Evolutionary conservation across 2,888 invertebrate genomes (phyloP), one percentile per base, ranked within the genome.

Genomic region (Nemotelus nigrinus): DNA sequence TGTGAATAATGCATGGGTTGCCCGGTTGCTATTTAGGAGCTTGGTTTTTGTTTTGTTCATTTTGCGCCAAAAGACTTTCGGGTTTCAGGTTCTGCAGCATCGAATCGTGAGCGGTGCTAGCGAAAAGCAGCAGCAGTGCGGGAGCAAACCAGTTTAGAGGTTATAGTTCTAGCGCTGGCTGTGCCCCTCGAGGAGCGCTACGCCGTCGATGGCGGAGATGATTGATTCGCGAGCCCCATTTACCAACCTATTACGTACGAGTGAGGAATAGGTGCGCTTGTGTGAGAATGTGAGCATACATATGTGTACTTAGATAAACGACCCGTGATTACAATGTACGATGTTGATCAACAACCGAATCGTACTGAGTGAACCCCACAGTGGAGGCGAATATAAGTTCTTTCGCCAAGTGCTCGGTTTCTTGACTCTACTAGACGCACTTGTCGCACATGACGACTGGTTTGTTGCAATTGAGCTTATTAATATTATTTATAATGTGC

Each of bases 81-180:
- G 55, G 55, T 55, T n/a, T n/a, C n/a, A 8, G 8, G n/a, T n/a
- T 55, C 55, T 10, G 55, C 8, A 55, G 55, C 8, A 55, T 55
- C 55, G 8, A 8, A 55, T 10, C n/a, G 8, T 55, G n/a, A 55
- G 55, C 8, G 8, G 55, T 55, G n/a, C 55, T 55, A 25, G 25
- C 25, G 25, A 25, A 25, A 25, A 25, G 25, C 25, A 25, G 25
- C 25, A 58, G n/a, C 6, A 25, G 25, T 25, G 58, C 47, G 45
- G 45, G 45, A 4, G 65, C 44, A 53, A 68, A 68, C 68, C 68
- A 50, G 68, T 68, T 68, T 68, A 4, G 7, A 68, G 50, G 68
- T 68, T 53, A 25, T 25, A 53, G 68, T 50, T 53, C 39, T 6
- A 25, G 3, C 6, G 10, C 39, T 10, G 68, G 48, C 10, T 10